Conservation (phyloP, 2,888 invertebrate genomes). For the Eupelmus urozonus region DNA sequence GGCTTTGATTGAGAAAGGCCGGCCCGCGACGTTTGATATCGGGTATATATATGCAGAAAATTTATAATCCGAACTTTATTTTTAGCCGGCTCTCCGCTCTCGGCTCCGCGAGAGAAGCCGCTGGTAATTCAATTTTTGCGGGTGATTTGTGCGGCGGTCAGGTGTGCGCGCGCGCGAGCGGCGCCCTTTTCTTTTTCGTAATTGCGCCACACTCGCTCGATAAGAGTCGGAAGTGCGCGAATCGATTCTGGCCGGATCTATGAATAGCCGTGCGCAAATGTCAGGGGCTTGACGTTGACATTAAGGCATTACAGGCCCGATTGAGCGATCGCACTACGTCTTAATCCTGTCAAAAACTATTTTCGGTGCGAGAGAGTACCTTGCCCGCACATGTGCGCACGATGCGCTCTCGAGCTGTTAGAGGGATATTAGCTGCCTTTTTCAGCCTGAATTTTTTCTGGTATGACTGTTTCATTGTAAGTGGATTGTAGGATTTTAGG, state of each 20-base stretch:
- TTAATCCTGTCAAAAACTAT: slow-evolving; percentile 46
- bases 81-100: slow-evolving; percentile 9
- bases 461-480: too few species aligned
- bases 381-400: neutral
- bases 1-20: neutral
- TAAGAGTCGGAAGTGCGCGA: neutral
- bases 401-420: neutral
- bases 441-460: too few species aligned
- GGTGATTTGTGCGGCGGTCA: slow-evolving; percentile 35
- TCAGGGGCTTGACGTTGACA: slow-evolving; percentile 23
- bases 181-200: neutral
- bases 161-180: neutral
- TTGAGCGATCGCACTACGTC: slow-evolving; percentile 24
- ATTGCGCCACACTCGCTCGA: neutral
- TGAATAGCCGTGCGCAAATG: slow-evolving; percentile 41
- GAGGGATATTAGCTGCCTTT: too few species aligned
- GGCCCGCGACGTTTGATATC: neutral
- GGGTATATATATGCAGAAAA: slow-evolving; percentile 15
- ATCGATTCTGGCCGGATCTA: slow-evolving; percentile 16
- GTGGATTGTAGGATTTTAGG: too few species aligned
- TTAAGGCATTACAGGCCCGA: neutral
- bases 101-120: neutral
- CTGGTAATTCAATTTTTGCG: slow-evolving; percentile 2
- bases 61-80: slow-evolving; percentile 33
- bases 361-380: slow-evolving; percentile 31